These are phyloP conservation scores for Rhizomys pruinosus DNA, from an alignment of 2,113 vertebrate genomes.

Conservation along the genomic window DNA sequence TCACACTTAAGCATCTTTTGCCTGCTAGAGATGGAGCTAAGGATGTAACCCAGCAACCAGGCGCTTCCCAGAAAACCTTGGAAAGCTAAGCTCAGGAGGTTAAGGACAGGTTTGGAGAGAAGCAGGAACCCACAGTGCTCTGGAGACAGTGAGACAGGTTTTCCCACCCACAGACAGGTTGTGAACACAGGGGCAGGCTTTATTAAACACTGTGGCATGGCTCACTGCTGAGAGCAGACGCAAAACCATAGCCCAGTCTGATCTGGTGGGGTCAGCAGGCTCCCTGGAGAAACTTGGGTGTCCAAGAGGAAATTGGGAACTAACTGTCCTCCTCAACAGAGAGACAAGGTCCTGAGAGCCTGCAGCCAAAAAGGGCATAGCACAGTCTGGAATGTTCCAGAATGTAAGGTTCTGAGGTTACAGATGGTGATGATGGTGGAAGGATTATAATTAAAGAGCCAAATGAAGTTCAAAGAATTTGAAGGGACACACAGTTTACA, in stretches of 20 bases:
- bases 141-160: rapidly evolving
- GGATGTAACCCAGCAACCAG: background rate
- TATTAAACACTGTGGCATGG: background rate
- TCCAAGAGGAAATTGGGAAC: background rate
- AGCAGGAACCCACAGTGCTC: background rate
- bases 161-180: background rate
- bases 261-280: background rate
- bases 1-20: background rate
- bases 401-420: background rate
- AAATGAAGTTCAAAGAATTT: background rate
- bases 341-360: background rate
- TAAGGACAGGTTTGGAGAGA: background rate
- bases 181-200: too few species aligned
- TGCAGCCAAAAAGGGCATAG: background rate
- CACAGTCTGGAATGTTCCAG: constrained; percentile 24
- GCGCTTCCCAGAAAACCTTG: background rate
- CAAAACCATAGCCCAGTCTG: background rate
- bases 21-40: background rate
- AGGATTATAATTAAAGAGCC: background rate
- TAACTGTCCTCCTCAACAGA: background rate
- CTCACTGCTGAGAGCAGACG: background rate
- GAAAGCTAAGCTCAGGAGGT: too few species aligned
- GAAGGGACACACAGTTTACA: background rate
- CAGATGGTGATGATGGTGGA: too few species aligned
- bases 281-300: background rate